Conservation (phyloP, 2,113 vertebrate species). For the Cyphomyrus discorhynchus region DNA sequence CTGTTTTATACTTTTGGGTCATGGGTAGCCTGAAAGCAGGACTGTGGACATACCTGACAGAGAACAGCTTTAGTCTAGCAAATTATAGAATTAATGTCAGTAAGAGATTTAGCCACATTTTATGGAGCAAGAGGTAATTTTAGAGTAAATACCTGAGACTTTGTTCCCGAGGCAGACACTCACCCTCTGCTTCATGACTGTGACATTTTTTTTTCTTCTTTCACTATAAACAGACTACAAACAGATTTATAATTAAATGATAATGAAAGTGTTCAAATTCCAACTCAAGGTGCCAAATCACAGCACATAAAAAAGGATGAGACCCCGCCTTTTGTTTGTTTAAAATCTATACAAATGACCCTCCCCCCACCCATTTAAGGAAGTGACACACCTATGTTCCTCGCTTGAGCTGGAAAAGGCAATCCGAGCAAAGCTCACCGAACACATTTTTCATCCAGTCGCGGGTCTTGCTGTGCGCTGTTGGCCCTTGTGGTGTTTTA, state of each 20-base stretch:
- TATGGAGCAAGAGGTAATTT: neutral
- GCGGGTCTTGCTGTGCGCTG: neutral
- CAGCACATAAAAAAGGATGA: neutral
- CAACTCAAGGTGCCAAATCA: neutral
- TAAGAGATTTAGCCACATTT: conserved; percentile 5
- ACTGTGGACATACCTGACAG: neutral
- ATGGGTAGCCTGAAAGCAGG: neutral
- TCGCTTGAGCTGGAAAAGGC: too few species aligned
- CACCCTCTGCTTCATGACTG: neutral
- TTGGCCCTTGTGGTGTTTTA: neutral
- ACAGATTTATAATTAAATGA: conserved; percentile 11
- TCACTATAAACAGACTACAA: conserved; percentile 7
- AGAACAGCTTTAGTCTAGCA: conserved; percentile 9
- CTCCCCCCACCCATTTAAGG: neutral
- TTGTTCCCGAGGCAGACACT: conserved; percentile 8
- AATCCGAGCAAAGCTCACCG: neutral
- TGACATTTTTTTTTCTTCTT: neutral
- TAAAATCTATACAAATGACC: neutral
- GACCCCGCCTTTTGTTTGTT: neutral
- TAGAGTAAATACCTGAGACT: conserved; percentile 5
- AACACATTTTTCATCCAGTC: neutral
- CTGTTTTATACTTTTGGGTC: neutral
- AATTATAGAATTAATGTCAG: neutral
- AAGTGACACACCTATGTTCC: neutral
- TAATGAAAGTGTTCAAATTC: conserved; percentile 15